These are phyloP conservation scores for Junonia oenone DNA, from an alignment of 2,888 invertebrate species.

Conservation along the genomic window DNA sequence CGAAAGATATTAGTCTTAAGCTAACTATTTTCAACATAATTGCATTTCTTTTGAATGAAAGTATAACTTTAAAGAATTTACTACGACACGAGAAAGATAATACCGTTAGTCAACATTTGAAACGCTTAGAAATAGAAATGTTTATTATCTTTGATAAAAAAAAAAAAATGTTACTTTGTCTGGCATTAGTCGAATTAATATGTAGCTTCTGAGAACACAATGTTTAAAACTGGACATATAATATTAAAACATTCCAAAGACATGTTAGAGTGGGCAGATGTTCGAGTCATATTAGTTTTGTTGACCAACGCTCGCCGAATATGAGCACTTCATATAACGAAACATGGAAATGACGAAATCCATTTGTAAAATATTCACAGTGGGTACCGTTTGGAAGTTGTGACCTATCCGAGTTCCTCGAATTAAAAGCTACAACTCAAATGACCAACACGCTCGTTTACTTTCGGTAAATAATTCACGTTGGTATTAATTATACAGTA, in stretches of 20 bases:
- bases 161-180: too few relatives aligned
- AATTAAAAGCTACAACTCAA: background rate
- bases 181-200: background rate
- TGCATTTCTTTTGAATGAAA: too few relatives aligned
- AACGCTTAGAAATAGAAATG: too few relatives aligned
- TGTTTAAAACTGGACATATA: background rate
- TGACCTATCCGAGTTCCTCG: background rate
- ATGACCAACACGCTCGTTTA: background rate
- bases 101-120: too few relatives aligned
- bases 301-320: background rate
- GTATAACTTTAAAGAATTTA: too few relatives aligned
- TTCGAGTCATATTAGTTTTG: background rate
- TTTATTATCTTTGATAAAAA: too few relatives aligned
- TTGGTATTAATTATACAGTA: too few relatives aligned
- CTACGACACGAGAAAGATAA: too few relatives aligned
- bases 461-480: background rate
- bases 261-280: background rate
- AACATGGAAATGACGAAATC: constrained; percentile 17
- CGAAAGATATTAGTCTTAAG: too few relatives aligned
- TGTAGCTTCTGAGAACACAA: background rate
- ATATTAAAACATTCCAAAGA: background rate
- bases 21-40: too few relatives aligned
- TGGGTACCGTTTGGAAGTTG: constrained; percentile 14
- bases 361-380: constrained; percentile 6
- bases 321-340: background rate